Evolutionary conservation across 2,888 invertebrate species (phyloP).

Genomic region (Amorpha juglandis): DNA sequence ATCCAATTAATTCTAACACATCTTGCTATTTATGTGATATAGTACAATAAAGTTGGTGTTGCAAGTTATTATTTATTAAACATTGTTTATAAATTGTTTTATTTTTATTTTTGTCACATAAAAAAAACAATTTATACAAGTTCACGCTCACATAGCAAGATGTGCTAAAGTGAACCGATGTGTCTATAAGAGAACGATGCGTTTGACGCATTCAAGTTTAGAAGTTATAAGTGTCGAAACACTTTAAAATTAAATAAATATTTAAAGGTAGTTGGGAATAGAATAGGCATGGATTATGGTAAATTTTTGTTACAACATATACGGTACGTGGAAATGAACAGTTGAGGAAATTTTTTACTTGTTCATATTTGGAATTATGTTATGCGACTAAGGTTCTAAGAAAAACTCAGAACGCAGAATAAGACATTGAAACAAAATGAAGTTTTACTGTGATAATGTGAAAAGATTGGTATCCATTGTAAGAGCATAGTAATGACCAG

Average conservation of each 20-base stretch:
- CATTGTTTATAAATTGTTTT: too few species aligned
- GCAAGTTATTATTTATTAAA: too few species aligned
- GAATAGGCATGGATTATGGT: constrained; percentile 1
- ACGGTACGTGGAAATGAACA: constrained; percentile 5
- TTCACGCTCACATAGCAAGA: too few species aligned
- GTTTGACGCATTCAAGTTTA: constrained; percentile 4
- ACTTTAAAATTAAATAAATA: background rate
- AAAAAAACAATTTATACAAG: too few species aligned
- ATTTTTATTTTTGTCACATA: too few species aligned
- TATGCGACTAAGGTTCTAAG: background rate
- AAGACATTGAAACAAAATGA: background rate
- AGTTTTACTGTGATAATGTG: constrained; percentile 12
- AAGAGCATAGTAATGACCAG: background rate
- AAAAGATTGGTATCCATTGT: background rate
- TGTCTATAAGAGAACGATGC: background rate
- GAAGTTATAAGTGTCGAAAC: background rate
- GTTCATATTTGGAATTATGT: background rate
- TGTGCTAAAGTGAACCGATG: too few species aligned
- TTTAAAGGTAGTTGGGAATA: constrained; percentile 6
- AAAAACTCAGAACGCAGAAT: background rate
- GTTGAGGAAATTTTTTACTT: constrained; percentile 9
- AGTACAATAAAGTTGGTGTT: too few species aligned
- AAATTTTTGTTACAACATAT: constrained; percentile 14
- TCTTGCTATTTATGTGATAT: too few species aligned
- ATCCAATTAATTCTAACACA: too few species aligned